phyloP scores from a whole-genome alignment of 2,888 invertebrate genomes.

The Tinea trinotella region DNA sequence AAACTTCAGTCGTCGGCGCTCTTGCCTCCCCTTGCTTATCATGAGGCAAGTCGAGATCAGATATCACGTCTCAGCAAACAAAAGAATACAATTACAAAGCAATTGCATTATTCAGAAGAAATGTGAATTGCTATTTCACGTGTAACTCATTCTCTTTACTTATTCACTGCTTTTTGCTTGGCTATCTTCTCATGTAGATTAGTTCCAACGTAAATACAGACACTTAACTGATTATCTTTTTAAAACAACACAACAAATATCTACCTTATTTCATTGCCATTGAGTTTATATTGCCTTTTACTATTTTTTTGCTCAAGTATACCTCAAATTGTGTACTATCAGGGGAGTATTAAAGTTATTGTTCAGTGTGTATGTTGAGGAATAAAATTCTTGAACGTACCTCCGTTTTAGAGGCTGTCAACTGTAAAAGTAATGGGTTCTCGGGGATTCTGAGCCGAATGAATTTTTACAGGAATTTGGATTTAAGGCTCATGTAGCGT shows the following conservation, averaged over 20 bases:
- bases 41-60: too few relatives aligned
- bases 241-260: not conserved
- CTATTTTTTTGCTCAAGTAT: not conserved
- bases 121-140: not conserved
- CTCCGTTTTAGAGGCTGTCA: slow-evolving; percentile 13
- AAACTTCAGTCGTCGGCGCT: too few relatives aligned
- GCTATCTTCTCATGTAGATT: slow-evolving; percentile 36
- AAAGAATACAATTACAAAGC: too few relatives aligned
- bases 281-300: not conserved
- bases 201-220: slow-evolving; percentile 15
- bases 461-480: slow-evolving; percentile 1
- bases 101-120: not conserved
- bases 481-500: not conserved
- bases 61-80: too few relatives aligned
- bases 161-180: slow-evolving; percentile 34
- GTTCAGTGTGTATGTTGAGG: not conserved
- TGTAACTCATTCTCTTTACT: slow-evolving; percentile 27
- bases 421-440: slow-evolving; percentile 10
- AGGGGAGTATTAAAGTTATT: slow-evolving; percentile 13
- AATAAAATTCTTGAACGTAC: slow-evolving; percentile 16
- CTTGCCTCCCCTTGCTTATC: too few relatives aligned
- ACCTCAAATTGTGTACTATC: not conserved
- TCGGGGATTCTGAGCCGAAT: not conserved
- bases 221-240: not conserved
- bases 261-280: not conserved